These are phyloP conservation scores for Altica lythri DNA, from an alignment of 2,888 invertebrate genomes.

Conservation along the genomic window DNA sequence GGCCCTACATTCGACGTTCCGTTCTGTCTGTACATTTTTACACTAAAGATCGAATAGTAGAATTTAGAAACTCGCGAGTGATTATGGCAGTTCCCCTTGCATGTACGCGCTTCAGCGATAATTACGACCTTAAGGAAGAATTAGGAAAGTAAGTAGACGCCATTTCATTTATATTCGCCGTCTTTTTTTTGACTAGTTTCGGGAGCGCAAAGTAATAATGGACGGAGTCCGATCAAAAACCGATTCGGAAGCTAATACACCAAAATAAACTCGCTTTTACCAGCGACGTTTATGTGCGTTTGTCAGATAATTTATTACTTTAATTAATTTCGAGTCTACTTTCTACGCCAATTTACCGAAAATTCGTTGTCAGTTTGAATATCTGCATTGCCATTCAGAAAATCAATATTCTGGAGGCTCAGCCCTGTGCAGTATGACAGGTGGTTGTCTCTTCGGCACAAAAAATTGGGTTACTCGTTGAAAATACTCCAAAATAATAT, in stretches of 20 bases:
- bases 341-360: slow-evolving; percentile 27
- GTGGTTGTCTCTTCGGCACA: slow-evolving; percentile 52
- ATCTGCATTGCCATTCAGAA: slow-evolving; percentile 58
- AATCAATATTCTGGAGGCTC: slow-evolving; percentile 57
- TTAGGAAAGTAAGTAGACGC: slow-evolving; percentile 89
- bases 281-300: slow-evolving; percentile 31
- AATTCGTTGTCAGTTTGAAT: slow-evolving; percentile 51
- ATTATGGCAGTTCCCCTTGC: slow-evolving; percentile 86
- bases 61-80: slow-evolving; percentile 51
- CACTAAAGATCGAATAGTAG: slow-evolving; percentile 50
- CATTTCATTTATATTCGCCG: slow-evolving; percentile 38
- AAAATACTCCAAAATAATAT: not conserved
- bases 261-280: slow-evolving; percentile 47
- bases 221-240: slow-evolving; percentile 43
- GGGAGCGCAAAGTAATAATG: slow-evolving; percentile 34
- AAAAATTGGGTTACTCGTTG: slow-evolving; percentile 22
- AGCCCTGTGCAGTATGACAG: slow-evolving; percentile 55
- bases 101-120: slow-evolving; percentile 98
- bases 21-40: slow-evolving; percentile 35
- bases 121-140: slow-evolving; percentile 99
- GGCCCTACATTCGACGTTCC: slow-evolving; percentile 26
- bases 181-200: slow-evolving; percentile 20
- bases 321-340: slow-evolving; percentile 21
- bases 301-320: too few species aligned
- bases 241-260: slow-evolving; percentile 43